Evolutionary conservation across 2,113 vertebrate species (phyloP), one percentile per base, ranked within the genome.

Genomic region (Albula glossodonta): DNA sequence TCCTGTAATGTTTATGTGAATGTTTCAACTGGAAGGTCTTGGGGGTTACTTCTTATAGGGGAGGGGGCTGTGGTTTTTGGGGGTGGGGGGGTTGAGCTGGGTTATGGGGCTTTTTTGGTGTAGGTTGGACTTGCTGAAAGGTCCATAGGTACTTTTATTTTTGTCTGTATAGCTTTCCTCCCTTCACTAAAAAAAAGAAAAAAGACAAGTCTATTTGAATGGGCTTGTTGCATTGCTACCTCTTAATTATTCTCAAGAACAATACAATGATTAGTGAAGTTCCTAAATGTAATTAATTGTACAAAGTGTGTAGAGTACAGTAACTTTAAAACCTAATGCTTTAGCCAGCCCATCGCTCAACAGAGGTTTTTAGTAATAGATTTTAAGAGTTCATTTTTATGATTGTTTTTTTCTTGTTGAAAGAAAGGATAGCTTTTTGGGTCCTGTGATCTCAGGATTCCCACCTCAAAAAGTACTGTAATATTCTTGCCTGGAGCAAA

Each of bases 11-110:
- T 97, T 96, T 96, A 94, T 96, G 96, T 97, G 95, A 97, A 96
- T 97, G 96, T 97, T 95, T 95, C 94, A 97, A 97, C 96, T 96
- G 96, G 96, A 97, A 97, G 93, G 91, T 95, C 90, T 95, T 41
- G 31, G 91, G 94, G 95, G 91, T 93, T 94, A 92, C 94, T 94
- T 92, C 88, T 91, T 81, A 88, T 91, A 90, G 91, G 89, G 83
- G 81, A 82, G 90, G 91, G 90, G 88, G 77, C 89, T 89, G 85
- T 70, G 89, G 56, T 81, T 74, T 51, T 81, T 83, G 51, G 52
- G 79, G 51, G 53, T 74, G 86, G 81, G 78, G 70, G 87, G 79
- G 83, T 50, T 92, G 80, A 85, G 60, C 78, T 90, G 89, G 91
- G 81, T 41, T 41, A 41, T 41, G 89, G 90, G 87, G 89, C 80